These are phyloP conservation scores for Mesorhabditis spiculigera DNA, from an alignment of 2,888 invertebrate genomes.

Conservation along the genomic window DNA sequence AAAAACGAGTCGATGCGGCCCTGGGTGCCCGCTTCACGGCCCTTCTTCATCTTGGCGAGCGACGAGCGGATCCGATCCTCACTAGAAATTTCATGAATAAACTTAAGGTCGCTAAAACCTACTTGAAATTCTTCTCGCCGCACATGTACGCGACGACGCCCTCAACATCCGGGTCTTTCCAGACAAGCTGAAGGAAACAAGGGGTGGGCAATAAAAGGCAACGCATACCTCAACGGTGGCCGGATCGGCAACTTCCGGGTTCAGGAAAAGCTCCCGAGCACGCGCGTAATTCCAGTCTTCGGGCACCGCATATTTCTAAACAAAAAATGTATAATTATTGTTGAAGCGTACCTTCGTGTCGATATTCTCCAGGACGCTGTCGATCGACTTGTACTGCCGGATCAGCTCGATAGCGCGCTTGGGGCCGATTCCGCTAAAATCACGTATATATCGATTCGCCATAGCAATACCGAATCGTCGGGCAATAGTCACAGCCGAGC, in stretches of 20 bases:
- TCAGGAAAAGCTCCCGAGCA: conserved; percentile 78
- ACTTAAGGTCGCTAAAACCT: conserved; percentile 12
- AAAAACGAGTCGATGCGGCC: conserved; percentile 84
- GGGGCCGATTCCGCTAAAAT: conserved; percentile 70
- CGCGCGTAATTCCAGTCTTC: conserved; percentile 87
- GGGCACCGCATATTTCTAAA: conserved; percentile 63
- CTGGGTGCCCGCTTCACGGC: conserved; percentile 74
- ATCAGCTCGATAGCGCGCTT: conserved; percentile 93
- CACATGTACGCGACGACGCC: conserved; percentile 86
- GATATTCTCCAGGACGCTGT: conserved; percentile 75
- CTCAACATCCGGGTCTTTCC: conserved; percentile 92
- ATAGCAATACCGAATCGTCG: conserved; percentile 71
- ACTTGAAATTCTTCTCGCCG: conserved; percentile 75
- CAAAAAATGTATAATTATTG: background rate
- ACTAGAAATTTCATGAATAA: conserved; percentile 63
- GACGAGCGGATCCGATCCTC: conserved; percentile 90
- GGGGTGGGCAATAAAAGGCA: conserved; percentile 5
- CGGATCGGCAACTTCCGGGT: conserved; percentile 78
- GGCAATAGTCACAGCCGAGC: conserved; percentile 98
- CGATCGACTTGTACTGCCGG: conserved; percentile 77
- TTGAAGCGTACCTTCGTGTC: conserved; percentile 66
- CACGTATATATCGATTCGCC: conserved; percentile 57
- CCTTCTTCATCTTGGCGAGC: conserved; percentile 82
- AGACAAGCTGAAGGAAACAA: conserved; percentile 72
- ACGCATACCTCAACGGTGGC: conserved; percentile 61